Evolutionary conservation across 1,140 invertebrate species (phyloP).

Genomic region (Harlomillsia oculata): DNA sequence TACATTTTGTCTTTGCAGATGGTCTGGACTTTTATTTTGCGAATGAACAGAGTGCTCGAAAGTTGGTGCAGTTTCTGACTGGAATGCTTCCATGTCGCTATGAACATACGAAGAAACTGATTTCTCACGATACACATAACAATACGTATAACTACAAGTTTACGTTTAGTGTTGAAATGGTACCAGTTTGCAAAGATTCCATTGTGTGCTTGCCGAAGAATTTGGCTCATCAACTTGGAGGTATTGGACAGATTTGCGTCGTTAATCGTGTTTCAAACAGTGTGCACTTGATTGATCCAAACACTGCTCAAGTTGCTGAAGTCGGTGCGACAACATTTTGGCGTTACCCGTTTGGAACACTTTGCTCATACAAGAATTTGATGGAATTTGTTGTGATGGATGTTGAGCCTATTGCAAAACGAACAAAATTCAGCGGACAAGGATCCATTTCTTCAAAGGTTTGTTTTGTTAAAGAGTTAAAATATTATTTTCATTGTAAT

Average conservation of each 20-base stretch:
- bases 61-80: conserved; percentile 86
- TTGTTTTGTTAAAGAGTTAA: conserved; percentile 19
- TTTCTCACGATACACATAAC: conserved; percentile 94
- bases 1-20: conserved; percentile 50
- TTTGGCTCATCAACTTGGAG: conserved; percentile 78
- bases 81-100: conserved; percentile 77
- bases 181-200: conserved; percentile 93
- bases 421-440: conserved; percentile 71
- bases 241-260: conserved; percentile 82
- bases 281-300: conserved; percentile 88
- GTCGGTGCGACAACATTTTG: conserved; percentile 70
- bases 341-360: conserved; percentile 70
- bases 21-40: conserved; percentile 94
- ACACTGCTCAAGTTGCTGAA: conserved; percentile 84
- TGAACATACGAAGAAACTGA: conserved; percentile 84
- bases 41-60: conserved; percentile 79
- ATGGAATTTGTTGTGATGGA: conserved; percentile 93
- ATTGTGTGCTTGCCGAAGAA: conserved; percentile 82
- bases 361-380: conserved; percentile 84
- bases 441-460: conserved; percentile 69
- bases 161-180: conserved; percentile 83
- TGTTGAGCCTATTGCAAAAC: conserved; percentile 69
- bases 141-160: conserved; percentile 97
- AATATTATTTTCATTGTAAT: not conserved
- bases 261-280: conserved; percentile 78